Evolutionary conservation across 2,113 vertebrate species (phyloP).

Genomic region (Micronycteris hirsuta): DNA sequence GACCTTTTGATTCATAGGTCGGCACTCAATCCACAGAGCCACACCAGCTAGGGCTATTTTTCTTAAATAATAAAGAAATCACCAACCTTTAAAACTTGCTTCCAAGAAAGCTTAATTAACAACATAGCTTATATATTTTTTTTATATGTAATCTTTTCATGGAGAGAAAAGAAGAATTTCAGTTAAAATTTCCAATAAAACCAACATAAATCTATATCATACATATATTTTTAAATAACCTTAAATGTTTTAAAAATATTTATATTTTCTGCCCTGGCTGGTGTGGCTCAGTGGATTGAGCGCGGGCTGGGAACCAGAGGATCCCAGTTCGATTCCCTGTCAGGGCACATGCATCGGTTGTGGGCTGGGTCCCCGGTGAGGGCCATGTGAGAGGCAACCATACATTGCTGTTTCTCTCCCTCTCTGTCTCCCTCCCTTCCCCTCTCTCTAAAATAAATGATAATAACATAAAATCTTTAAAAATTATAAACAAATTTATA

Average conservation of each 20-base stretch:
- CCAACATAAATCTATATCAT: not conserved
- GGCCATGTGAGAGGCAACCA: too few relatives aligned
- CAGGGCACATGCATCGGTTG: too few relatives aligned
- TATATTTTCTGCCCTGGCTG: not conserved
- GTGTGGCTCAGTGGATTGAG: too few relatives aligned
- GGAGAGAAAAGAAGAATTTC: not conserved
- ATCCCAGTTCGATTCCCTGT: too few relatives aligned
- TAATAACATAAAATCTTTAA: too few relatives aligned
- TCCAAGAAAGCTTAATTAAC: not conserved
- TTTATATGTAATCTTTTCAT: not conserved
- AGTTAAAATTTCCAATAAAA: not conserved
- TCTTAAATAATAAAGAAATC: not conserved
- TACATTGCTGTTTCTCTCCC: too few relatives aligned
- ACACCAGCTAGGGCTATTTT: not conserved
- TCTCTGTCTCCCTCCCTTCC: too few relatives aligned
- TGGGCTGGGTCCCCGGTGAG: too few relatives aligned
- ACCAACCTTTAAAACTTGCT: not conserved
- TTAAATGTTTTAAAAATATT: not conserved
- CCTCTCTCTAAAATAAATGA: too few relatives aligned
- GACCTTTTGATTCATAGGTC: too few relatives aligned
- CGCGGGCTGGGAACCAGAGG: too few relatives aligned
- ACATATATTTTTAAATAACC: not conserved
- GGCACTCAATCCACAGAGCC: too few relatives aligned
- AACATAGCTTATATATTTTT: not conserved
- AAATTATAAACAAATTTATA: not conserved